Conservation (phyloP, 2,113 vertebrate genomes). For the Laterallus jamaicensis region DNA sequence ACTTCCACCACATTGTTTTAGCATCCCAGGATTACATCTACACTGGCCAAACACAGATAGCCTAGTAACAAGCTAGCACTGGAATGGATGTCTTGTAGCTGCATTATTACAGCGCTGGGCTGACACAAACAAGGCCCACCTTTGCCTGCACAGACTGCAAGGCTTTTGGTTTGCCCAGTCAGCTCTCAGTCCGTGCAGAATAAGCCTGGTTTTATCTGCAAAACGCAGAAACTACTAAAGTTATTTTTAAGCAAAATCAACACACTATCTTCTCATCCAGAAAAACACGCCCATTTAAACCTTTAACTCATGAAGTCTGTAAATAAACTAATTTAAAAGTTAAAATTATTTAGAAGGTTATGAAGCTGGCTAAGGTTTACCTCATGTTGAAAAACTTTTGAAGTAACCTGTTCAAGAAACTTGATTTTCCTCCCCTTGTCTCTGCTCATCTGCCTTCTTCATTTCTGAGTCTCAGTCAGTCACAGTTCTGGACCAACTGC, state of each 20-base stretch:
- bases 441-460: not conserved
- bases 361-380: not conserved
- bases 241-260: not conserved
- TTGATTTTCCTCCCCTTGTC: not conserved
- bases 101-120: not conserved
- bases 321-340: not conserved
- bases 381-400: not conserved
- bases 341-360: not conserved
- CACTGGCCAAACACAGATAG: not conserved
- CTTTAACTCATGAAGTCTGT: not conserved
- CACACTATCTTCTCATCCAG: not conserved
- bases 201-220: not conserved
- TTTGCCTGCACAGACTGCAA: not conserved
- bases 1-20: not conserved
- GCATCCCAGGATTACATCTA: not conserved
- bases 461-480: not conserved
- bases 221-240: not conserved
- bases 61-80: not conserved
- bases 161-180: not conserved
- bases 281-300: not conserved
- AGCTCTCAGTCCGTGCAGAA: not conserved
- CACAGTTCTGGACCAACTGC: not conserved
- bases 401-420: not conserved
- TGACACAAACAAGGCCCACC: not conserved
- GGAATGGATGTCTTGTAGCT: not conserved